phyloP scores from a whole-genome alignment of 2,797 vertebrate species.

The Platyrinchus mystaceus region DNA sequence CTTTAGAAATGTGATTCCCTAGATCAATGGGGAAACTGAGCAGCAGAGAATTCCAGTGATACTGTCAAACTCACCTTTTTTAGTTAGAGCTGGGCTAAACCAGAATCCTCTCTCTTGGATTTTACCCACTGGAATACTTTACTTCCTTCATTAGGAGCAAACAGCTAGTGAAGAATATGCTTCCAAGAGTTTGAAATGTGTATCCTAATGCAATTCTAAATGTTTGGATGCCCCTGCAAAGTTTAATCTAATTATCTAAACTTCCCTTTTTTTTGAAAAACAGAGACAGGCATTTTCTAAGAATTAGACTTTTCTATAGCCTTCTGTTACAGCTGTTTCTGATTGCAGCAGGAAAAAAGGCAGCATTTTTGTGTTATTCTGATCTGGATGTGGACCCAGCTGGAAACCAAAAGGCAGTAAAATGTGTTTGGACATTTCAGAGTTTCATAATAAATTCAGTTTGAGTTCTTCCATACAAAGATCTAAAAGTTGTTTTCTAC shows the following conservation, averaged over 20 bases:
- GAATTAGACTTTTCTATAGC: neutral
- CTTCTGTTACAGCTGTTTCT: slow-evolving; percentile 29
- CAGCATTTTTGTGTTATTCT: slow-evolving; percentile 38
- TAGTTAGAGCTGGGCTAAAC: neutral
- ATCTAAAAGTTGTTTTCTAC: neutral
- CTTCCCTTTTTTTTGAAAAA: neutral
- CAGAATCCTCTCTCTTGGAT: neutral
- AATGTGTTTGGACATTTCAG: slow-evolving; percentile 5
- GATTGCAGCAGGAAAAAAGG: neutral
- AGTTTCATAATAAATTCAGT: neutral
- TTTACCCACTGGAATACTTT: neutral
- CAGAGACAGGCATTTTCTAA: neutral
- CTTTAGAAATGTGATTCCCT: neutral
- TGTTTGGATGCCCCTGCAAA: neutral
- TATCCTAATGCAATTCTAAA: neutral
- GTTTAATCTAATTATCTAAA: neutral
- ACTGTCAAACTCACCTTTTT: neutral
- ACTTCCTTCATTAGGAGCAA: neutral
- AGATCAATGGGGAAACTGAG: neutral
- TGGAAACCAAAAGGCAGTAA: slow-evolving; percentile 34
- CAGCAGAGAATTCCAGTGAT: neutral
- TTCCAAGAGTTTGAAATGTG: neutral
- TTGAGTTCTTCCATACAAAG: neutral
- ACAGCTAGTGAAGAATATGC: neutral
- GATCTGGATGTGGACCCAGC: neutral